phyloP scores from a whole-genome alignment of 2,888 invertebrate species.

The Synergus umbraculus region DNA sequence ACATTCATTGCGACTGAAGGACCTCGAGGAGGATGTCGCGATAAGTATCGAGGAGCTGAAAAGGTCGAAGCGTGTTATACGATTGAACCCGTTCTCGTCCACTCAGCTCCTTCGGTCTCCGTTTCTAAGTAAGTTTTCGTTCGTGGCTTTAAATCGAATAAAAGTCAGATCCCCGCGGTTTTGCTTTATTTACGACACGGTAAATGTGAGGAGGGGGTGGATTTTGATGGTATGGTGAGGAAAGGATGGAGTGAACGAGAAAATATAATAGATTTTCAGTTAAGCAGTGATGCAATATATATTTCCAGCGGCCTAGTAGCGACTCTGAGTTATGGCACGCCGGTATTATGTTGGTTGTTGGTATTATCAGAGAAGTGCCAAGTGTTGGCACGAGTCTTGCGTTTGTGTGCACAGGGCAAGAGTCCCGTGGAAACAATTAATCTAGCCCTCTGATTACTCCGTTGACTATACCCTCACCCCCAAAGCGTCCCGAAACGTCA shows the following conservation, averaged over 20 bases:
- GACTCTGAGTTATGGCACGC: conserved; percentile 62
- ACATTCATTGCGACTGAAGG: conserved; percentile 33
- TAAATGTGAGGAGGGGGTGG: neutral
- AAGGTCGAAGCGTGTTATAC: conserved; percentile 37
- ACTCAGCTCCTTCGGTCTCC: conserved; percentile 42
- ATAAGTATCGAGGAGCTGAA: conserved; percentile 34
- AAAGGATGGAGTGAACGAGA: conserved; percentile 31
- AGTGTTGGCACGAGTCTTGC: conserved; percentile 42
- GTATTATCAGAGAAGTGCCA: conserved; percentile 60
- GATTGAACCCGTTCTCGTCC: conserved; percentile 43
- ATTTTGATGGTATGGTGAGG: conserved; percentile 44
- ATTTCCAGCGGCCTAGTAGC: conserved; percentile 39
- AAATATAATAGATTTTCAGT: conserved; percentile 57
- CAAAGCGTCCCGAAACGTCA: conserved; percentile 67
- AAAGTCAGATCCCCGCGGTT: conserved; percentile 64
- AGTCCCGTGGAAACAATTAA: conserved; percentile 76
- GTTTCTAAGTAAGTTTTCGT: conserved; percentile 56
- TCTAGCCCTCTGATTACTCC: conserved; percentile 75
- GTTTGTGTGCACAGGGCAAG: conserved; percentile 61
- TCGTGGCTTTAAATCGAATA: conserved; percentile 68
- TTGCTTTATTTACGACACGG: conserved; percentile 66
- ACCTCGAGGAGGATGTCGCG: conserved; percentile 8
- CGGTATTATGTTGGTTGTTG: conserved; percentile 63
- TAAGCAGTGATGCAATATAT: conserved; percentile 40
- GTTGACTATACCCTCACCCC: conserved; percentile 53